phyloP scores from a whole-genome alignment of 64 coral and sea anemone species.

The Catalaphyllia jardinei region DNA sequence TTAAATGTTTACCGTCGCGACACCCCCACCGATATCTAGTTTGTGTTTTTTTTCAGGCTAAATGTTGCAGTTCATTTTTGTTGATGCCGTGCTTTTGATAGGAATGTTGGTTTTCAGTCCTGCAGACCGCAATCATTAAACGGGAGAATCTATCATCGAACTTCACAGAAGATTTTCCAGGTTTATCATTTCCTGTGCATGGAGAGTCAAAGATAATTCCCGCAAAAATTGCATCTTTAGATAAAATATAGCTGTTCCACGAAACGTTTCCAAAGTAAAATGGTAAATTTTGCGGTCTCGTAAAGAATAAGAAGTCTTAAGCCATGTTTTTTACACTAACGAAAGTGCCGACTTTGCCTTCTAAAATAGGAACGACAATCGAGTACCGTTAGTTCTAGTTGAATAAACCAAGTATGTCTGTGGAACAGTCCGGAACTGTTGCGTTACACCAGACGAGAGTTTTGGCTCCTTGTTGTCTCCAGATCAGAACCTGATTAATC shows the following conservation, averaged over 20 bases:
- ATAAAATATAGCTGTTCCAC: too few relatives aligned
- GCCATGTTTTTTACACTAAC: neutral
- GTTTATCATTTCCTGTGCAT: constrained; percentile 44
- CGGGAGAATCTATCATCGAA: neutral
- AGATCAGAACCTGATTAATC: constrained; percentile 14
- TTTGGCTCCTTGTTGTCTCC: constrained; percentile 50
- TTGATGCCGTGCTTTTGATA: neutral
- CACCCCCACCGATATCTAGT: neutral
- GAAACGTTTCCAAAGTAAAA: too few relatives aligned
- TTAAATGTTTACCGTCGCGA: neutral
- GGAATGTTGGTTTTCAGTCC: neutral
- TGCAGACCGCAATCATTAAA: neutral
- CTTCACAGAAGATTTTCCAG: constrained; percentile 11
- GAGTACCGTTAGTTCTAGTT: too few relatives aligned
- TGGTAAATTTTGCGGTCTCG: too few relatives aligned
- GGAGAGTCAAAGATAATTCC: neutral
- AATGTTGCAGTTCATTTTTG: neutral
- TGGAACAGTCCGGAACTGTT: neutral
- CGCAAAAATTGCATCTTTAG: neutral
- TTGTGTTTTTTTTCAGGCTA: neutral
- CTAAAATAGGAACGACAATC: neutral
- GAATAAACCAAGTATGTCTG: neutral
- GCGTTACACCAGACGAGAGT: neutral
- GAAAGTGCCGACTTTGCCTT: neutral
- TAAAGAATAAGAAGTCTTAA: too few relatives aligned